Evolutionary conservation across 2,888 invertebrate genomes (phyloP).

Genomic region (Drosophila kambysellisi): DNA sequence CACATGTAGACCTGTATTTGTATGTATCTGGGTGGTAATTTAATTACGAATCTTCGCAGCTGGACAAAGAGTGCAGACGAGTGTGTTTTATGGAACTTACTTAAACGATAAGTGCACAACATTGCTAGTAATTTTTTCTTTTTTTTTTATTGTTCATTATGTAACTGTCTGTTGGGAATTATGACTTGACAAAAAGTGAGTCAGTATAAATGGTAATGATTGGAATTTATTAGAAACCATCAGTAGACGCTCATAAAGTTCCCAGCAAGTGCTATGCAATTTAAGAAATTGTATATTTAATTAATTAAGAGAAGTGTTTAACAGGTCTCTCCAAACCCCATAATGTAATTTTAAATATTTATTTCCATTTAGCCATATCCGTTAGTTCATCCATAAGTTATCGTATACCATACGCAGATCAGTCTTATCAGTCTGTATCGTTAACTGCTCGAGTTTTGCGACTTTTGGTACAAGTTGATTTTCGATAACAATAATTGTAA

Average conservation of each 20-base stretch:
- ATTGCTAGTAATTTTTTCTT: slow-evolving; percentile 18
- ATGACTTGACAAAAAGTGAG: slow-evolving; percentile 39
- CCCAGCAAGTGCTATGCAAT: not conserved
- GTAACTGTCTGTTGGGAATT: slow-evolving; percentile 32
- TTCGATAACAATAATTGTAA: not conserved
- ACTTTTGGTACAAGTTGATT: not conserved
- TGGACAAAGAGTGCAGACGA: slow-evolving; percentile 29
- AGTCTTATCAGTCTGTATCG: not conserved
- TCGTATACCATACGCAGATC: not conserved
- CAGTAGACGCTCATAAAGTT: not conserved
- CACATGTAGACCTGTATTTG: not conserved
- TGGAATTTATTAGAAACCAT: not conserved
- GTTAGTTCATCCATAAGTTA: not conserved
- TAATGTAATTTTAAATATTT: too few species aligned
- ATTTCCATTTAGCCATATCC: not conserved
- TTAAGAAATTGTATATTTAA: not conserved
- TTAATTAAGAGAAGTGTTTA: not conserved
- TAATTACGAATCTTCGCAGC: slow-evolving; percentile 49
- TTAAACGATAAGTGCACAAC: slow-evolving; percentile 30
- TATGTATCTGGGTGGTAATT: slow-evolving; percentile 45
- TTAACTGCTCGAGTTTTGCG: not conserved
- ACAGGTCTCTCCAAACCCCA: not conserved
- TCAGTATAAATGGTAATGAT: not conserved
- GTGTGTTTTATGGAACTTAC: slow-evolving; percentile 23
- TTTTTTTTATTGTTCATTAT: slow-evolving; percentile 30